Percentiles rank a stretch among this genome's conserved stretches.
Conservation (phyloP, 2,888 invertebrate genomes). For the Dinocampus coccinellae region DNA sequence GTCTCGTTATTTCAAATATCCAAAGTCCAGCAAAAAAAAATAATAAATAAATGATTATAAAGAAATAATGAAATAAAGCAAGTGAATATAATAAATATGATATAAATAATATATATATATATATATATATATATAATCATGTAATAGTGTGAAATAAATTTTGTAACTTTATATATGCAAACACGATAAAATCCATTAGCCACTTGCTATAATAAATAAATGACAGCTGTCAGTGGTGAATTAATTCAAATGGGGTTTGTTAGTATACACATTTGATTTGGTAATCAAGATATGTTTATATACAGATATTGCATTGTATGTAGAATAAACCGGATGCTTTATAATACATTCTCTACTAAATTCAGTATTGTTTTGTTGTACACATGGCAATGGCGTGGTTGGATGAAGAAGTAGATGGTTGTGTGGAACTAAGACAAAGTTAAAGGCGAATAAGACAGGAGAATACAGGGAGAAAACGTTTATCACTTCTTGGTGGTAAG, state of each 20-base stretch:
- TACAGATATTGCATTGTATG: background rate
- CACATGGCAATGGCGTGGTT: background rate
- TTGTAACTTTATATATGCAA: too few species aligned
- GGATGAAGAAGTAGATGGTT: too few species aligned
- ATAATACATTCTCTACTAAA: background rate
- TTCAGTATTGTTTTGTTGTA: background rate
- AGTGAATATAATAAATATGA: too few species aligned
- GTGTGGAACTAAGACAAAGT: background rate
- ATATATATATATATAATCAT: too few species aligned
- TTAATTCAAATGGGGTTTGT: constrained; percentile 19
- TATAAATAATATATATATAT: background rate
- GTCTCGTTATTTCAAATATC: background rate
- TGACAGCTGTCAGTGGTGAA: constrained; percentile 5
- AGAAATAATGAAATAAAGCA: background rate
- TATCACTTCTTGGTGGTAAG: constrained; percentile 38
- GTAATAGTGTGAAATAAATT: too few species aligned
- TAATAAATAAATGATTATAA: background rate
- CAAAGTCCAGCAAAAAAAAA: background rate
- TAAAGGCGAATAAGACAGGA: background rate
- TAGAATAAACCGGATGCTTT: background rate
- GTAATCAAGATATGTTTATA: background rate
- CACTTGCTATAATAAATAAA: constrained; percentile 5
- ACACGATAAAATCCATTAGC: too few species aligned
- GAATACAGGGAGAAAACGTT: constrained; percentile 12
- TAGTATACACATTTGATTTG: constrained; percentile 10